A percentile compares a stretch with the other conserved stretches of the same genome.
Evolutionary conservation across 2,797 vertebrate genomes (phyloP).

Genomic region (Paramormyrops hopkinsi): DNA sequence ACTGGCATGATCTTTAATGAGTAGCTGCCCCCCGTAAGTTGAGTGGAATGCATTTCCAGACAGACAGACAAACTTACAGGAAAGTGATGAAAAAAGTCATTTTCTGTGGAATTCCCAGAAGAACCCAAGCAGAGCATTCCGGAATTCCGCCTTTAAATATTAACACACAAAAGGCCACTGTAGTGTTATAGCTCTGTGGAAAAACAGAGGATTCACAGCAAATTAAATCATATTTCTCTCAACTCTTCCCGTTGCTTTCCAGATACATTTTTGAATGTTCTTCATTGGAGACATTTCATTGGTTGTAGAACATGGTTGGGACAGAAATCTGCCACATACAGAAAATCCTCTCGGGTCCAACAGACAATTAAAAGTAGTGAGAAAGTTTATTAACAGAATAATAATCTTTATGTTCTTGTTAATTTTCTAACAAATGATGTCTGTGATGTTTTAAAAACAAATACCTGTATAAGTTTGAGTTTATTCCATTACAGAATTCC

Average conservation of each 20-base stretch:
- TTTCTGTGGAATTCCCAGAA: not conserved
- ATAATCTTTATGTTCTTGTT: constrained; percentile 3
- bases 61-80: not conserved
- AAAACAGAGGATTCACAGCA: not conserved
- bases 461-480: not conserved
- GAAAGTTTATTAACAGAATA: not conserved
- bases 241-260: not conserved
- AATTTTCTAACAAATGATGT: not conserved
- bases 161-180: not conserved
- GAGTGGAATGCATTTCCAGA: not conserved
- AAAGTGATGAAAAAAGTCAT: not conserved
- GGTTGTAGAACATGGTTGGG: not conserved
- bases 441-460: not conserved
- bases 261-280: not conserved
- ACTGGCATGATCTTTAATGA: not conserved
- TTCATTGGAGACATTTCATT: not conserved
- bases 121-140: not conserved
- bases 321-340: not conserved
- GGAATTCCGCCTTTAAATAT: not conserved
- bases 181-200: not conserved
- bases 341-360: not conserved
- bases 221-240: not conserved
- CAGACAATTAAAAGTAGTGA: not conserved
- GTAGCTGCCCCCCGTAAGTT: not conserved
- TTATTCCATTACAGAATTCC: not conserved